phyloP scores from a whole-genome alignment of 92 coral and sea anemone species.

The Epizoanthus scotinus region DNA sequence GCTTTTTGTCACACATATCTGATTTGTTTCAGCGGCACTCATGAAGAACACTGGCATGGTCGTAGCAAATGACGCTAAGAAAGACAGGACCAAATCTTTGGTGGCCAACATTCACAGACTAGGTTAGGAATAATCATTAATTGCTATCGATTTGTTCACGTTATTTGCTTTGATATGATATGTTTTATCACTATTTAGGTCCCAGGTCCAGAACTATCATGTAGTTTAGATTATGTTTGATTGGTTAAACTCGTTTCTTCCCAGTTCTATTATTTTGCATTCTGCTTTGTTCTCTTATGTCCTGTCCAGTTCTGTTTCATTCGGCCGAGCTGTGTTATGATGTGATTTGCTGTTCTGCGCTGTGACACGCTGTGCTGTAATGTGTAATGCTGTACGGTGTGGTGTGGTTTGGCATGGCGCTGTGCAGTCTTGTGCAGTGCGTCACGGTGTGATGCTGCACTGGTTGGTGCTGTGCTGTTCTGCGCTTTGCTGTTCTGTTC shows the following conservation, averaged over 20 bases:
- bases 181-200: background rate
- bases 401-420: too few species aligned
- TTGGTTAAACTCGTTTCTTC: too few species aligned
- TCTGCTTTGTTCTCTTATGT: too few species aligned
- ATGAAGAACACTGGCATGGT: slow-evolving; percentile 95
- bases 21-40: slow-evolving; percentile 74
- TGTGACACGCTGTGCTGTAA: background rate
- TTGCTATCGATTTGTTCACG: background rate
- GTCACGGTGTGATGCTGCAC: background rate
- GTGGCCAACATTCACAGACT: slow-evolving; percentile 93
- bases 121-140: slow-evolving; percentile 51
- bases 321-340: background rate
- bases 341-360: background rate
- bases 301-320: too few species aligned
- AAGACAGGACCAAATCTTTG: slow-evolving; percentile 86
- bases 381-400: too few species aligned
- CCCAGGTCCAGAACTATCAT: background rate
- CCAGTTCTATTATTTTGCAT: too few species aligned
- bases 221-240: too few species aligned
- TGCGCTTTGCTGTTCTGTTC: too few species aligned
- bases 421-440: background rate
- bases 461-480: too few species aligned
- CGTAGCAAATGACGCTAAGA: slow-evolving; percentile 96
- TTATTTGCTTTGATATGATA: too few species aligned
- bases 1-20: background rate